These are phyloP conservation scores for Glyptemys insculpta DNA, from an alignment of 2,797 vertebrate species.

Conservation along the genomic window DNA sequence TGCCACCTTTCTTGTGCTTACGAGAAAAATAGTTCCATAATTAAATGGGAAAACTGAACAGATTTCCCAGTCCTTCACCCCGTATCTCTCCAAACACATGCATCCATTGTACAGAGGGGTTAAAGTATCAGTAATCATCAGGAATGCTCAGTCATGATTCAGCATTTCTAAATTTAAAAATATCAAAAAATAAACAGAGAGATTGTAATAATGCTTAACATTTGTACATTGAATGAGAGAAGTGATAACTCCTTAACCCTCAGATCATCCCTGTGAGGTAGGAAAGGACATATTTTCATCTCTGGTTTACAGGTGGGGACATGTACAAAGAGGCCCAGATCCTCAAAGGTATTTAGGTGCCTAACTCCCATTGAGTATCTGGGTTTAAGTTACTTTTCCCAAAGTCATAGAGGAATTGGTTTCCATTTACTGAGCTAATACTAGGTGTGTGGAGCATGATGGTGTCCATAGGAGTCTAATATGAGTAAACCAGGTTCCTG, in stretches of 20 bases:
- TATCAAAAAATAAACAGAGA: rapidly evolving
- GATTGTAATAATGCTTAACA: background rate
- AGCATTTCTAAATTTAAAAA: constrained; percentile 9
- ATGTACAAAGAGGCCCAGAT: background rate
- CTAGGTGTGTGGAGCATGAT: background rate
- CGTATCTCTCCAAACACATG: background rate
- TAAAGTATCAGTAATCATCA: background rate
- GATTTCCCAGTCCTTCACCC: background rate
- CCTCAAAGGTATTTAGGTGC: background rate
- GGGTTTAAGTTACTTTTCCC: background rate
- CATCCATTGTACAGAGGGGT: background rate
- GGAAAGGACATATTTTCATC: background rate
- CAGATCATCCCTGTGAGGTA: background rate
- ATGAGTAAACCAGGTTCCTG: background rate
- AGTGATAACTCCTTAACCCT: background rate
- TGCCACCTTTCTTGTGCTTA: background rate
- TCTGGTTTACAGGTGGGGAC: constrained; percentile 2
- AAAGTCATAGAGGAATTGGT: background rate
- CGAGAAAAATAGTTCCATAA: background rate
- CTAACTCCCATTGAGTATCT: background rate
- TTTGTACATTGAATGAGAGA: background rate
- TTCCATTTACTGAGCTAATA: background rate
- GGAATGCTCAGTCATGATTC: background rate
- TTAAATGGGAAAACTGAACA: background rate
- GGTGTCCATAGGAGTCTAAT: background rate